A percentile compares a stretch with the other conserved stretches of the same genome.
phyloP scores from a whole-genome alignment of 1,140 invertebrate genomes.

The Atopsyche davidsoni region DNA sequence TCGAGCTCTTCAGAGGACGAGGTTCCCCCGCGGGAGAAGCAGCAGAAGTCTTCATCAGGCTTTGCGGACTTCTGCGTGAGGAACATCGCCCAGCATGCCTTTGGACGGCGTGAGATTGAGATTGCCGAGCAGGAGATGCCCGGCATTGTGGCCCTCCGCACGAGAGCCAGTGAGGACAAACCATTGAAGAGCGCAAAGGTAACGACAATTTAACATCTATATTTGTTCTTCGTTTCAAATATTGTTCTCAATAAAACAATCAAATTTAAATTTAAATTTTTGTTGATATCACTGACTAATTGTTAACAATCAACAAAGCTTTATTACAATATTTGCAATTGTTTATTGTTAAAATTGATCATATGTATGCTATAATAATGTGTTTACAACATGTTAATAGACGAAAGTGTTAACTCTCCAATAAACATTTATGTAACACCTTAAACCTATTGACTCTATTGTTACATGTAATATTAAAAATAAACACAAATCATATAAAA shows the following conservation, averaged over 20 bases:
- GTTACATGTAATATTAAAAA: too few species aligned
- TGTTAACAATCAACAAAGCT: background rate
- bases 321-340: background rate
- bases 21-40: slow-evolving; percentile 74
- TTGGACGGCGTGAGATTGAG: slow-evolving; percentile 93
- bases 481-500: too few species aligned
- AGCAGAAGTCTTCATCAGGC: slow-evolving; percentile 72
- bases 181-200: slow-evolving; percentile 88
- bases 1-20: slow-evolving; percentile 45
- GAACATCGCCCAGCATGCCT: slow-evolving; percentile 87
- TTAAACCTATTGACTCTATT: too few species aligned
- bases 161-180: slow-evolving; percentile 86
- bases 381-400: too few species aligned
- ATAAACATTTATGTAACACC: too few species aligned
- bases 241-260: too few species aligned
- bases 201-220: too few species aligned
- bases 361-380: too few species aligned
- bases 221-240: too few species aligned
- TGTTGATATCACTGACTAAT: background rate
- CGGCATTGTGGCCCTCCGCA: slow-evolving; percentile 89
- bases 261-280: too few species aligned
- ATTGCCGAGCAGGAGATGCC: slow-evolving; percentile 99
- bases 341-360: too few species aligned
- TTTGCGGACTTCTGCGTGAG: slow-evolving; percentile 86
- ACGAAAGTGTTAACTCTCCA: too few species aligned